Base-by-base conservation (phyloP, 30 jellyfish, hydroid and myxozoan genomes). In the Turritopsis dohrnii region DNA sequence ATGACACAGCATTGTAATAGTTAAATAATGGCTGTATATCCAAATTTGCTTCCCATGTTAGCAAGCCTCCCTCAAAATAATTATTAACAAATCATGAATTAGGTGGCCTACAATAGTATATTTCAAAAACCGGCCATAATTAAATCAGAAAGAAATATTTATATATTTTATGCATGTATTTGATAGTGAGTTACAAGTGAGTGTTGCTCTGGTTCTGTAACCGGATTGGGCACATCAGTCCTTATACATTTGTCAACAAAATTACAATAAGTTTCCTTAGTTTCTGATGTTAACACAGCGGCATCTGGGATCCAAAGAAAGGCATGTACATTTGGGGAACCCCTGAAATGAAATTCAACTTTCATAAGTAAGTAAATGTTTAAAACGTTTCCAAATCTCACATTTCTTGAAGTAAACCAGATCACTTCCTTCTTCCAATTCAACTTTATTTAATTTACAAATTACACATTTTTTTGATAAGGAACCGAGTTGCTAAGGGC, bases 41-140 rank as follows among this genome's bases (percentile, higher is more conserved):
- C 65, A 74, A 22, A 74, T 74, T 74, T 22, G 83, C 83, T 28
- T 74, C 65, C 73, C 83, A 74, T 24, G 53, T 73, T 21, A 20
- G 83, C 53, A 74, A 29, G 8, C 73, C 83, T 74, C 21, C 83
- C 25, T 74, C 83, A 8, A 74, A 74, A 28, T 74, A 74, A 74
- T 74, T 74, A 28, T 74, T 74, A 24, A 74, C 83, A 74, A 24
- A 74, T 1, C 83, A 74, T 74, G 83, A 24, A 21, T 24, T 30
- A 22, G 83, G 83, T n/a, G 83, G 13, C 24, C 83, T 24, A 20
- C 31, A 8, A 24, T 74, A 74, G 31, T 74, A 30, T 24, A 74
- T 74, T 74, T 74, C 60, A 74, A 74, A 41, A 41, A 41, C 60
- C 13, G 60, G 60, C 60, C 60, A 41, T 41, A 13, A 41, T 41